Percentiles rank a stretch among this genome's conserved stretches.
These are phyloP conservation scores for Spongilla lacustris DNA, from an alignment of 37 sponge, comb jelly and placozoan species.

Conservation along the genomic window DNA sequence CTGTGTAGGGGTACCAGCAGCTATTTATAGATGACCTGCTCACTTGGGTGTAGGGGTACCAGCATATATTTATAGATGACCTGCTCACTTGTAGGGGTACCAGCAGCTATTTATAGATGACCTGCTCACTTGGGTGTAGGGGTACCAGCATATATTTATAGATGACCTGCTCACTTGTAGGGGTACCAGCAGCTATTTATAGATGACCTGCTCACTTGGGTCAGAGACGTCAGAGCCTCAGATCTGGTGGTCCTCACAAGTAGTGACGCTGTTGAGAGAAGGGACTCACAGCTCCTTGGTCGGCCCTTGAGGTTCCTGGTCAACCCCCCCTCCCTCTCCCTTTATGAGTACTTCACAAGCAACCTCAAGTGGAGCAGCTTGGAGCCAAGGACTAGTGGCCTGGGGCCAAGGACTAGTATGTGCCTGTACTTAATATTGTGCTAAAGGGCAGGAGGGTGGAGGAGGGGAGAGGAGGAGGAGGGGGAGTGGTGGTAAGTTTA, in stretches of 20 bases:
- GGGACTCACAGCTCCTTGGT: slow-evolving; percentile 59
- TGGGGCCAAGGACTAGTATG: no score
- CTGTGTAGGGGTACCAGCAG: no score
- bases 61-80: no score
- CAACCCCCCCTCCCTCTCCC: slow-evolving; percentile 1
- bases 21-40: no score
- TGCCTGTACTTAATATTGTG: no score
- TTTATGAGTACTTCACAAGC: slow-evolving; percentile 25
- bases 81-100: no score
- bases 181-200: slow-evolving; percentile 25
- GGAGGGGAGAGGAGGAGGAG: background rate
- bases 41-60: no score
- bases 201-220: slow-evolving; percentile 45
- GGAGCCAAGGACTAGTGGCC: slow-evolving; percentile 19
- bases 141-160: no score
- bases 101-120: no score
- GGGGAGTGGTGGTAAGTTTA: no score
- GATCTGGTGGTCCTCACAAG: slow-evolving; percentile 48
- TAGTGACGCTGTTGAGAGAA: slow-evolving; percentile 60
- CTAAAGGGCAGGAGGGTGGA: no score
- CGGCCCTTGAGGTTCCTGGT: slow-evolving; percentile 40
- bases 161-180: slow-evolving; percentile 7
- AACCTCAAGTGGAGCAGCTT: slow-evolving; percentile 38
- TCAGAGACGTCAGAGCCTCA: background rate
- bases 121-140: no score